phyloP scores from a whole-genome alignment of 2,113 vertebrate genomes.

The Sylvietta virens region DNA sequence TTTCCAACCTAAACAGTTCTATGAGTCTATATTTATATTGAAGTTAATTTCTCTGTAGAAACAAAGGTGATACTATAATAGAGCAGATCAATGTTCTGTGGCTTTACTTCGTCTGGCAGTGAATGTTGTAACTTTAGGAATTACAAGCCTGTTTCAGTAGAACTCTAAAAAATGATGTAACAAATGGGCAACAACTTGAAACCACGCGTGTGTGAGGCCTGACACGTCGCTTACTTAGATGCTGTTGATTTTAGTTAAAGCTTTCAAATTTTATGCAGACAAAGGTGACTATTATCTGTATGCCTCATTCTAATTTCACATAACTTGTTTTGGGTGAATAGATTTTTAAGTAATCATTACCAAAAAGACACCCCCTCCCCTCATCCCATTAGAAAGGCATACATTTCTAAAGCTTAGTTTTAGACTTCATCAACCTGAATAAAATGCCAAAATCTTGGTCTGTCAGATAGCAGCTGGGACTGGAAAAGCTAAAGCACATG shows the following conservation, averaged over 20 bases:
- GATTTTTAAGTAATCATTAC: background rate
- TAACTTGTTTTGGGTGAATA: background rate
- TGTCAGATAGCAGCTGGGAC: background rate
- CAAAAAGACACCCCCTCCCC: rapidly evolving
- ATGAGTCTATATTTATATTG: background rate
- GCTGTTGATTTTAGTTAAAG: background rate
- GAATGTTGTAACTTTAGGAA: background rate
- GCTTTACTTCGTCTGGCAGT: background rate
- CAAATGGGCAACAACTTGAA: background rate
- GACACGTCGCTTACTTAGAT: background rate
- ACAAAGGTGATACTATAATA: background rate
- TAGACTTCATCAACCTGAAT: background rate
- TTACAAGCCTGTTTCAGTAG: background rate
- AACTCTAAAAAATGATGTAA: background rate
- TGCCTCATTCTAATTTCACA: background rate
- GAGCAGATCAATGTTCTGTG: background rate
- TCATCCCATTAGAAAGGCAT: background rate
- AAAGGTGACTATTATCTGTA: background rate
- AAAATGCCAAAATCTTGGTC: background rate
- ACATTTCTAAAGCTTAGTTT: background rate
- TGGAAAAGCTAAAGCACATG: background rate
- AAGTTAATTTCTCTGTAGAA: background rate
- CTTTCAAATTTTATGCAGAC: background rate
- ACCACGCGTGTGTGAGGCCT: background rate
- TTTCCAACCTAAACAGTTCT: background rate